Conservation (phyloP, 1,140 invertebrate species). For the Drosophila varians region DNA sequence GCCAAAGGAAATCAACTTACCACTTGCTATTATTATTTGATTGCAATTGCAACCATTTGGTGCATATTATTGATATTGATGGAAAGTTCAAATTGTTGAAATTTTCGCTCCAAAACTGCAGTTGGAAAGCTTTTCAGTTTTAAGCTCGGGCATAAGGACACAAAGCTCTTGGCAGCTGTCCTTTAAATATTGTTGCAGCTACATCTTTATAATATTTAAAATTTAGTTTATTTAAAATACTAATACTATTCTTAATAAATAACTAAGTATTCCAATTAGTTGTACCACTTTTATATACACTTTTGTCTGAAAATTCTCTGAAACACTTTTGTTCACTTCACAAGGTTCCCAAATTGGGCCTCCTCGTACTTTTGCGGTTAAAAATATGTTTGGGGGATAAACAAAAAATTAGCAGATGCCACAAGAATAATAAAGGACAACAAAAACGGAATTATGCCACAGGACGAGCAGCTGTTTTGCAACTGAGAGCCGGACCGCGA, state of each 20-base stretch:
- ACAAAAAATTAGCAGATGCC: conserved; percentile 23
- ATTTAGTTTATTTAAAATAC: conserved; percentile 13
- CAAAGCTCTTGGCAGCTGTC: conserved; percentile 34
- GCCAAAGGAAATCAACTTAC: neutral
- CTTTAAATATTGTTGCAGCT: conserved; percentile 9
- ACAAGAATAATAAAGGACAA: conserved; percentile 45
- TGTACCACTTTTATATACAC: too few species aligned
- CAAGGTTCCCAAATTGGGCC: too few species aligned
- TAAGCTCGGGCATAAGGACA: conserved; percentile 30
- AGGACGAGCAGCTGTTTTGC: conserved; percentile 57
- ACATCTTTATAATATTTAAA: conserved; percentile 37
- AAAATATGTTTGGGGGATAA: neutral
- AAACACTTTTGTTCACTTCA: too few species aligned
- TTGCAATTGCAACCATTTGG: neutral
- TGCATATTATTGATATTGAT: neutral
- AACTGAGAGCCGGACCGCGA: conserved; percentile 19
- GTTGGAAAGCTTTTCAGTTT: conserved; percentile 21
- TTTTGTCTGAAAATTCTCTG: too few species aligned
- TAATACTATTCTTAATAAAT: neutral
- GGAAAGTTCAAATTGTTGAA: conserved; percentile 13
- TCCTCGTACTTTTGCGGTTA: neutral
- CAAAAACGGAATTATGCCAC: conserved; percentile 43
- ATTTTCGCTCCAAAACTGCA: conserved; percentile 45
- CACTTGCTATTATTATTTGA: neutral
- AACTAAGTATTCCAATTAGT: too few species aligned